Conservation (phyloP, 2,113 vertebrate species). For the Thunnus maccoyii region DNA sequence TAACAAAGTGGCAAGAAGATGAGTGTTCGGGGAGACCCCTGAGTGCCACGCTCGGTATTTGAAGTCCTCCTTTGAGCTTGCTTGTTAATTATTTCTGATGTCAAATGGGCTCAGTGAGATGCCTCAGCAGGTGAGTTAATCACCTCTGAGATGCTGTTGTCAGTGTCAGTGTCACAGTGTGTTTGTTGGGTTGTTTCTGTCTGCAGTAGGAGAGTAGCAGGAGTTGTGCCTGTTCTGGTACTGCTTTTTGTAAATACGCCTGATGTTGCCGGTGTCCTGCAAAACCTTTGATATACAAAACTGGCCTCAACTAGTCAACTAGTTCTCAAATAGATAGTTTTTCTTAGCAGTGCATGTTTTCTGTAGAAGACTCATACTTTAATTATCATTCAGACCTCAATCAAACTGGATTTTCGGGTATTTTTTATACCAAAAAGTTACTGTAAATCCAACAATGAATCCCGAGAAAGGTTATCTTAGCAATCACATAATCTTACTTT, state of each 20-base stretch:
- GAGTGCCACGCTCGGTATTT: conserved; percentile 10
- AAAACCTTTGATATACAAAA: background rate
- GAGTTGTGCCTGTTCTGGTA: background rate
- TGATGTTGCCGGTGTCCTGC: background rate
- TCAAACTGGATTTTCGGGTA: background rate
- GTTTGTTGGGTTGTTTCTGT: conserved; percentile 14
- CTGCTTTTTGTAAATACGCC: background rate
- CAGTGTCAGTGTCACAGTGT: background rate
- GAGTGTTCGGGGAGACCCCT: conserved; percentile 17
- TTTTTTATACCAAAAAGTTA: too few species aligned
- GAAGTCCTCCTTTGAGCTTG: conserved; percentile 3
- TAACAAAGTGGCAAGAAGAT: background rate
- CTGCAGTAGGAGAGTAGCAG: background rate
- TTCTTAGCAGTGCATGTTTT: background rate
- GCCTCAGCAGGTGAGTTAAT: conserved; percentile 12
- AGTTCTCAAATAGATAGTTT: background rate
- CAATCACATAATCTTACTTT: background rate
- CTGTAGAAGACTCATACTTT: background rate
- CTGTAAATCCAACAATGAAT: too few species aligned
- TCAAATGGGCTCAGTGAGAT: background rate
- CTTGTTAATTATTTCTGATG: conserved; percentile 26
- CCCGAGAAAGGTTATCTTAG: background rate
- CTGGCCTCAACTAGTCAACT: too few species aligned
- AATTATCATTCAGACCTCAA: too few species aligned
- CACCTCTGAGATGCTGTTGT: conserved; percentile 36